Percentiles rank a stretch among this genome's conserved stretches.
Evolutionary conservation across 2,888 invertebrate genomes (phyloP).

Genomic region (Lasioglossum malachurum): DNA sequence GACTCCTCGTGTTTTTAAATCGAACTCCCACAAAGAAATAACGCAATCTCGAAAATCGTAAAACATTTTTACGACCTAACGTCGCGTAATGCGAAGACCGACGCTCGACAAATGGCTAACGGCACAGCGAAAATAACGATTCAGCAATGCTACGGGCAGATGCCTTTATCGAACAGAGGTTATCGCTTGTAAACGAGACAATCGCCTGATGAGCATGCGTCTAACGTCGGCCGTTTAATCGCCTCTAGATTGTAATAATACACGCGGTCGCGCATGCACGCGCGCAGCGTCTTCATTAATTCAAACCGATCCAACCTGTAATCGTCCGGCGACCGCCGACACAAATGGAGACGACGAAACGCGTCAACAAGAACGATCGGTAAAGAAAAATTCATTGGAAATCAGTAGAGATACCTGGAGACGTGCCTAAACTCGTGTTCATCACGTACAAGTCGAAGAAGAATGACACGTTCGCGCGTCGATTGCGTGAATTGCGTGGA

Average conservation of each 20-base stretch:
- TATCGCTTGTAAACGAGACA: conserved; percentile 51
- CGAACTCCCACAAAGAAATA: background rate
- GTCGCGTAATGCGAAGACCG: background rate
- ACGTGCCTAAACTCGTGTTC: background rate
- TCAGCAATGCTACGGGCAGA: conserved; percentile 16
- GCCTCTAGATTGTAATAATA: conserved; percentile 54
- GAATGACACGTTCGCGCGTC: conserved; percentile 5
- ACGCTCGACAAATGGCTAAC: conserved; percentile 11
- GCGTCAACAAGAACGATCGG: background rate
- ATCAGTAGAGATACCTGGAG: background rate
- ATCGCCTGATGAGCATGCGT: conserved; percentile 45
- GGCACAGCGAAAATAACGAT: conserved; percentile 38
- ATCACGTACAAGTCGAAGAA: conserved; percentile 6
- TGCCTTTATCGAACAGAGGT: conserved; percentile 55
- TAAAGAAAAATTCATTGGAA: background rate
- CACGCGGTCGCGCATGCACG: background rate
- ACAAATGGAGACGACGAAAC: background rate
- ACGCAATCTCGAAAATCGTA: background rate
- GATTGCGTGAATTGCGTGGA: conserved; percentile 16
- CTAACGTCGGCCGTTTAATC: conserved; percentile 58
- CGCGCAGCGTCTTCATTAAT: conserved; percentile 37
- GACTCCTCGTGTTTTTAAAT: background rate
- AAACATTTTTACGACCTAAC: background rate
- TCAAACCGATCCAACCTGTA: conserved; percentile 51
- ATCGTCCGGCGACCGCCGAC: conserved; percentile 49